Percentiles rank a stretch among this genome's conserved stretches.
Evolutionary conservation across 2,888 invertebrate genomes (phyloP).

Genomic region (Catonia carolina): DNA sequence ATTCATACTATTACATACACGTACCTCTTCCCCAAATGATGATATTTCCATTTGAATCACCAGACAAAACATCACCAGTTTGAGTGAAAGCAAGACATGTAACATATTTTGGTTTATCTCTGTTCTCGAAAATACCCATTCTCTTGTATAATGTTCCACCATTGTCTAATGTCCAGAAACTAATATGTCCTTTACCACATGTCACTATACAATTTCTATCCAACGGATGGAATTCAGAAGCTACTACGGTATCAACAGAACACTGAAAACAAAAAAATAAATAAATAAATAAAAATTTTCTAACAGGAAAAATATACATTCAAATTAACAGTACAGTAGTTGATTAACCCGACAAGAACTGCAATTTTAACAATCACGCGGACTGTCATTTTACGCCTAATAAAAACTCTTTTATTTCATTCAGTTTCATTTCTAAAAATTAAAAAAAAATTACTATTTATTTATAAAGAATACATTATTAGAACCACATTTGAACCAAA

Average conservation of each 20-base stretch:
- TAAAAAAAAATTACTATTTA: background rate
- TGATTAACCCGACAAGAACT: too few species aligned
- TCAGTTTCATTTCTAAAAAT: background rate
- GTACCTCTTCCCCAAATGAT: slow-evolving; percentile 75
- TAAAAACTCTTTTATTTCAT: too few species aligned
- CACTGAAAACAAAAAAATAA: slow-evolving; percentile 53
- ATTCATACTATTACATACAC: too few species aligned
- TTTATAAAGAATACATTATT: too few species aligned
- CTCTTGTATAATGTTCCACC: slow-evolving; percentile 76
- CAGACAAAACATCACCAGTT: slow-evolving; percentile 78
- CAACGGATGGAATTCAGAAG: slow-evolving; percentile 85
- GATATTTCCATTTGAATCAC: slow-evolving; percentile 88
- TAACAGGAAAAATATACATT: background rate
- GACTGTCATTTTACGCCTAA: too few species aligned
- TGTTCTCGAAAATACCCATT: slow-evolving; percentile 78
- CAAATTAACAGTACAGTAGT: background rate
- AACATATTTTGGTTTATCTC: slow-evolving; percentile 89
- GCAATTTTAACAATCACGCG: too few species aligned
- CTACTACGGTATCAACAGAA: slow-evolving; percentile 84
- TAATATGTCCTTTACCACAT: slow-evolving; percentile 86
- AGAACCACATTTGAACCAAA: too few species aligned
- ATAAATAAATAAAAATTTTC: background rate
- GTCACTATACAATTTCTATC: slow-evolving; percentile 82
- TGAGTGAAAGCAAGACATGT: slow-evolving; percentile 82
- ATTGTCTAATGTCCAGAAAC: slow-evolving; percentile 82